phyloP scores from a whole-genome alignment of 2,113 vertebrate genomes.

The Heterotilapia buettikoferi region DNA sequence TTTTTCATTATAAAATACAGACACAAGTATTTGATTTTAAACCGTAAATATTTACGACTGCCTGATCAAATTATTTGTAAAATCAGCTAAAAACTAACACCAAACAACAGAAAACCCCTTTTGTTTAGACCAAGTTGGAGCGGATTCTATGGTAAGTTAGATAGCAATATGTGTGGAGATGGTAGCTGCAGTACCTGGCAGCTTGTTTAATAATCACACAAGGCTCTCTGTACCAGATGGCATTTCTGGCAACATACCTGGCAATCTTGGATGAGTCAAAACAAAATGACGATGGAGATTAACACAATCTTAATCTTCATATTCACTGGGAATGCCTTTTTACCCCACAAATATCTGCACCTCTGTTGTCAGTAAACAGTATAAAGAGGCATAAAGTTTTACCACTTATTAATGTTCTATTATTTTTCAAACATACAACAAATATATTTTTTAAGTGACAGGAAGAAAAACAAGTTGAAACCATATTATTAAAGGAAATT shows the following conservation, averaged over 20 bases:
- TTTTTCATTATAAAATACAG: background rate
- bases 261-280: conserved; percentile 12
- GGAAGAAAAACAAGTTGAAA: background rate
- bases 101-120: background rate
- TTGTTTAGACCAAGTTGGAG: background rate
- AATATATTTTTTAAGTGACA: background rate
- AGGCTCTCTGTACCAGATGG: conserved; percentile 28
- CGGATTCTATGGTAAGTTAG: conserved; percentile 8
- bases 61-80: background rate
- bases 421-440: background rate
- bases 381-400: background rate
- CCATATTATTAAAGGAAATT: background rate
- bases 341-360: background rate
- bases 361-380: background rate
- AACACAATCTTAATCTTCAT: conserved; percentile 16
- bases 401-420: background rate
- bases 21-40: background rate
- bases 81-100: background rate
- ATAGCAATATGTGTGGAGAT: conserved; percentile 2
- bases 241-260: conserved; percentile 16
- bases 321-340: background rate
- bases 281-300: conserved; percentile 17
- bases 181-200: conserved; percentile 16
- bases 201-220: conserved; percentile 20
- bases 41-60: background rate